Base-by-base conservation (phyloP, 1,140 invertebrate species). In the Drosophila erecta region DNA sequence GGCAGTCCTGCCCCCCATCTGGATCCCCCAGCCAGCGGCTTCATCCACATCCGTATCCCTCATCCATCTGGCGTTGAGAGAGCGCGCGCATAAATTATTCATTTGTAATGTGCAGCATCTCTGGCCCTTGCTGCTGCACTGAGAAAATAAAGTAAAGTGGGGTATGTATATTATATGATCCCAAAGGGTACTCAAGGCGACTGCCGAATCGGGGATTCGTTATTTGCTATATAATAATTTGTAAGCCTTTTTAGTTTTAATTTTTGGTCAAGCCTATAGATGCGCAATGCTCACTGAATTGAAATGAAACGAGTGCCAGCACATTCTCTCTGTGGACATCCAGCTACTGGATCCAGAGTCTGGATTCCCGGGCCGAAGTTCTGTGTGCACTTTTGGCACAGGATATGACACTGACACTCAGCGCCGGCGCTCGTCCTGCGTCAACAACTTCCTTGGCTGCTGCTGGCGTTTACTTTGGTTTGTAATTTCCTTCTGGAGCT, bases 331-430 rank as follows among this genome's bases (percentile, higher is more conserved):
- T 6, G 62, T 56, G 33, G 2, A 46, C 11, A 11, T 27, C 35
- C 27, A 40, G 43, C 38, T 17, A 15, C 24, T 22, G 50, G 40
- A 55, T 49, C 50, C 38, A 8, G 49, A 53, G 56, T 73, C 38
- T 43, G 50, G 44, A 44, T 60, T 37, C 58, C 43, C 35, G 60
- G 60, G 27, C 60, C 46, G 24, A 67, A 67, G 57, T 58, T 70
- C 71, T 77, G 78, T 70, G 71, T 87, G 83, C 84, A 87, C 83
- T 86, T 86, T 86, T 87, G 83, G 83, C 84, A 86, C 83, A 86
- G 83, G 83, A 86, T 86, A 86, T 86, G 83, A 87, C 84, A 86
- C 83, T 86, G 83, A 86, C 83, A 87, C 83, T 87, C 83, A 85
- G 77, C 81, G 73, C 73, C 77, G 73, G 62, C 73, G 81, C 73